Percentiles rank a stretch among this genome's conserved stretches.
Evolutionary conservation across 2,888 invertebrate species (phyloP).

Genomic region (Brassicogethes aeneus): DNA sequence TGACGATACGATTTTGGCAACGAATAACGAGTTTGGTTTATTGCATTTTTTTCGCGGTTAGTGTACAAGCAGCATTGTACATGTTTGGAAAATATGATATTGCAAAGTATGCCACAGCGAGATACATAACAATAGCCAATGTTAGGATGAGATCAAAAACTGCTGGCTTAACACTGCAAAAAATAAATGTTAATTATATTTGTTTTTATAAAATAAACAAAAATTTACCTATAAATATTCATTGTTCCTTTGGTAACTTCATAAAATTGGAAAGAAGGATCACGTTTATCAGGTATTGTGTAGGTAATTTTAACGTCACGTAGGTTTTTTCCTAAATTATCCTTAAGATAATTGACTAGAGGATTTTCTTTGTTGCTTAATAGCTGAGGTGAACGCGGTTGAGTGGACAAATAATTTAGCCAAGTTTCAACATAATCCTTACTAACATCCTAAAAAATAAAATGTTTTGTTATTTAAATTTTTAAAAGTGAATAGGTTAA

Average conservation of each 20-base stretch:
- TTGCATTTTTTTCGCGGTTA: constrained; percentile 32
- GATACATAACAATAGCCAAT: constrained; percentile 72
- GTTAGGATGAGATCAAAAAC: constrained; percentile 95
- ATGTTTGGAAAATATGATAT: constrained; percentile 62
- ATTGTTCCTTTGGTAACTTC: constrained; percentile 70
- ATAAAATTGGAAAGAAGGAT: constrained; percentile 90
- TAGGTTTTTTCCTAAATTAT: constrained; percentile 65
- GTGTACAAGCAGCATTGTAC: constrained; percentile 53
- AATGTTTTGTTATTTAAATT: too few relatives aligned
- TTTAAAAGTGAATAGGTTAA: constrained; percentile 6
- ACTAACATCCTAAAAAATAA: constrained; percentile 58
- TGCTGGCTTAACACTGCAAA: constrained; percentile 90
- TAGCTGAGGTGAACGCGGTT: constrained; percentile 68
- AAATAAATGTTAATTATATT: constrained; percentile 12
- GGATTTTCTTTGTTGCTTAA: constrained; percentile 56
- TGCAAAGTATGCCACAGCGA: constrained; percentile 74
- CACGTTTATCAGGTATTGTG: constrained; percentile 71
- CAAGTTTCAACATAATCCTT: constrained; percentile 64
- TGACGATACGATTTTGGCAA: too few relatives aligned
- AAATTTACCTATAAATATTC: constrained; percentile 75
- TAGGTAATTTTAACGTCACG: constrained; percentile 63
- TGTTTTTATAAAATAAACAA: neutral
- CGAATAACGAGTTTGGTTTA: neutral
- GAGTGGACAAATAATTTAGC: constrained; percentile 62
- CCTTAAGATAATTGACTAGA: constrained; percentile 61